Evolutionary conservation across 2,113 vertebrate species (phyloP).

Genomic region (Paracanthobrama guichenoti): DNA sequence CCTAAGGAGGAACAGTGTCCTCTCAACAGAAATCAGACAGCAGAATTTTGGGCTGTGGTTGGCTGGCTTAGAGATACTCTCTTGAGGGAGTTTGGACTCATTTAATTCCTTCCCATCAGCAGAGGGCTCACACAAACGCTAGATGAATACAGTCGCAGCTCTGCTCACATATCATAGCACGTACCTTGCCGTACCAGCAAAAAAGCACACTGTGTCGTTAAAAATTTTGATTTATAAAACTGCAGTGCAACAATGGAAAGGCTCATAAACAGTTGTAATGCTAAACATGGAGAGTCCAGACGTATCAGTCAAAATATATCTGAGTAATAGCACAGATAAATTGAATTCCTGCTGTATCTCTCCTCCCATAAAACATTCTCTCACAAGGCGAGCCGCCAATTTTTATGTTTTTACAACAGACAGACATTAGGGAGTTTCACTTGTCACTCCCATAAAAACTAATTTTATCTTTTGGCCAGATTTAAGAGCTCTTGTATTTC

Average conservation of each 20-base stretch:
- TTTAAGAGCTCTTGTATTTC: background rate
- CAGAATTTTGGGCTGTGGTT: background rate
- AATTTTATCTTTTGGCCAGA: conserved; percentile 21
- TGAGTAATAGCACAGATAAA: conserved; percentile 23
- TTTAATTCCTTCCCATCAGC: conserved; percentile 2
- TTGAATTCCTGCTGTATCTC: conserved; percentile 25
- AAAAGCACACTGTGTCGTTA: background rate
- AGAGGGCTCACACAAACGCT: background rate
- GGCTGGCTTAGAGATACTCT: background rate
- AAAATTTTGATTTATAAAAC: background rate
- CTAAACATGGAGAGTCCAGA: background rate
- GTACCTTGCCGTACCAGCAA: background rate
- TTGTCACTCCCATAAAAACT: conserved; percentile 38
- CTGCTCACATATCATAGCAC: background rate
- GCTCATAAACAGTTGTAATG: background rate
- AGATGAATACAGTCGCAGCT: conserved; percentile 19
- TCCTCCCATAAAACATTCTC: conserved; percentile 28
- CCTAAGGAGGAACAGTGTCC: background rate
- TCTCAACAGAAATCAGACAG: background rate
- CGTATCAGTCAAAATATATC: conserved; percentile 26
- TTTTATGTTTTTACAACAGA: conserved; percentile 38
- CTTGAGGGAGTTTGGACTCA: conserved; percentile 13
- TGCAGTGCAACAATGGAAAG: background rate
- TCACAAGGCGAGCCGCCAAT: background rate
- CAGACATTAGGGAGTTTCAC: conserved; percentile 7